Percentiles rank a stretch among this genome's conserved stretches.
These are phyloP conservation scores for Pseudomyrmex gracilis DNA, from an alignment of 1,140 invertebrate genomes.

Conservation along the genomic window DNA sequence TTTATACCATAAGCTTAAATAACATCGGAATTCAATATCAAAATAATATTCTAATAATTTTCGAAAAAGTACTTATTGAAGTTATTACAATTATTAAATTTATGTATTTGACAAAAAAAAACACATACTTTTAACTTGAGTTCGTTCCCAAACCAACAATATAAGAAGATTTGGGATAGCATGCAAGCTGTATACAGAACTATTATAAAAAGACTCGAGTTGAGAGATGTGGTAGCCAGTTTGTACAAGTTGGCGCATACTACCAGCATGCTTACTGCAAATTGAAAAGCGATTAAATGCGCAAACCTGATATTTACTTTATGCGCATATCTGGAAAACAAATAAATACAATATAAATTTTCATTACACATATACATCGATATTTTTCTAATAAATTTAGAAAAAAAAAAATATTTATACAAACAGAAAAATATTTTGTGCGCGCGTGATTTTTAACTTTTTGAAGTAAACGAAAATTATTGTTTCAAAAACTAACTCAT, in stretches of 20 bases:
- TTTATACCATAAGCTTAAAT: too few relatives aligned
- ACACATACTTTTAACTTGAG: conserved; percentile 82
- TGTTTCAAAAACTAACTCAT: conserved; percentile 27
- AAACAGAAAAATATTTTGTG: background rate
- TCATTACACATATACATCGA: background rate
- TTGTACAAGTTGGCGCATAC: conserved; percentile 66
- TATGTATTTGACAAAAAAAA: too few relatives aligned
- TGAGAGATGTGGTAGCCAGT: conserved; percentile 73
- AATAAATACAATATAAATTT: background rate
- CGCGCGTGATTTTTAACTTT: background rate
- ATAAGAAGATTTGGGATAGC: conserved; percentile 81
- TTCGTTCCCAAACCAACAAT: conserved; percentile 87
- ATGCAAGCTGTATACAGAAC: conserved; percentile 59
- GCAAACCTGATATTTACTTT: conserved; percentile 52
- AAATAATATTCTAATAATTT: background rate
- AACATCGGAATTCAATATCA: background rate
- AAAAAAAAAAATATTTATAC: background rate
- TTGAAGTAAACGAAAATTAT: background rate
- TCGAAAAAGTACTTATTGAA: background rate
- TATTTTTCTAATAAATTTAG: background rate
- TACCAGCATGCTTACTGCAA: conserved; percentile 61
- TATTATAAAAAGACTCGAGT: conserved; percentile 72
- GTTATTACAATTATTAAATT: conserved; percentile 61
- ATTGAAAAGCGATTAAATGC: conserved; percentile 66
- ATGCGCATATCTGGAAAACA: conserved; percentile 37